Conservation (phyloP, 37 sponge, comb jelly and placozoan species). For the Chondrosia reniformis region DNA sequence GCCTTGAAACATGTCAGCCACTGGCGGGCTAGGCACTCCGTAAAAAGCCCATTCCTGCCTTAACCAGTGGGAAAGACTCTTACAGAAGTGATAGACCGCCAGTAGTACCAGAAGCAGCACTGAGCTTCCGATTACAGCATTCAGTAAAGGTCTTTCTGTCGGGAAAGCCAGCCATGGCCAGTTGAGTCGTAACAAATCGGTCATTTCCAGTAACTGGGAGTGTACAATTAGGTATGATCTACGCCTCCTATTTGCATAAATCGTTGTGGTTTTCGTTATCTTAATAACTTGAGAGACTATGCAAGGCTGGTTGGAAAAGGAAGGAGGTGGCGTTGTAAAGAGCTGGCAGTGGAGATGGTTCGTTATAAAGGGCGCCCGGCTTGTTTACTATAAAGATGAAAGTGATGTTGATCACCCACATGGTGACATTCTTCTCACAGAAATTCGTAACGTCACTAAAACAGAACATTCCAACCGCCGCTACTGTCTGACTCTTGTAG, state of each 20-base stretch:
- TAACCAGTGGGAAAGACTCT: background rate
- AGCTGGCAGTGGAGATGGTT: slow-evolving; percentile 75
- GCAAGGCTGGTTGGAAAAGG: slow-evolving; percentile 70
- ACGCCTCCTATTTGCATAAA: too few relatives aligned
- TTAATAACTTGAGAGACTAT: too few relatives aligned
- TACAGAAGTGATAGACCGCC: background rate
- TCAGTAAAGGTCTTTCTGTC: background rate
- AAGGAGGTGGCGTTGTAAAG: slow-evolving; percentile 42
- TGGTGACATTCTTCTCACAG: slow-evolving; percentile 36
- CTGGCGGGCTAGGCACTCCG: background rate
- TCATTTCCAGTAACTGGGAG: too few relatives aligned
- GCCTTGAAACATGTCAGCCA: background rate
- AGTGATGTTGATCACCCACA: slow-evolving; percentile 17
- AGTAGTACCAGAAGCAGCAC: background rate
- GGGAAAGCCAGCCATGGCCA: too few relatives aligned
- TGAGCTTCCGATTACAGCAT: background rate
- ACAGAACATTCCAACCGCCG: slow-evolving; percentile 45
- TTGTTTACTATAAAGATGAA: slow-evolving; percentile 62
- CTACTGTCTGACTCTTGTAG: slow-evolving; percentile 50
- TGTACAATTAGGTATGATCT: too few relatives aligned
- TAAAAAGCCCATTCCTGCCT: background rate
- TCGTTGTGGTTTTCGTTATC: too few relatives aligned
- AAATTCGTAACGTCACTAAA: slow-evolving; percentile 43
- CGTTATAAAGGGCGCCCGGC: slow-evolving; percentile 23
- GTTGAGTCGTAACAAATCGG: too few relatives aligned